phyloP scores from a whole-genome alignment of 2,113 vertebrate genomes.

The Eleginops maclovinus region DNA sequence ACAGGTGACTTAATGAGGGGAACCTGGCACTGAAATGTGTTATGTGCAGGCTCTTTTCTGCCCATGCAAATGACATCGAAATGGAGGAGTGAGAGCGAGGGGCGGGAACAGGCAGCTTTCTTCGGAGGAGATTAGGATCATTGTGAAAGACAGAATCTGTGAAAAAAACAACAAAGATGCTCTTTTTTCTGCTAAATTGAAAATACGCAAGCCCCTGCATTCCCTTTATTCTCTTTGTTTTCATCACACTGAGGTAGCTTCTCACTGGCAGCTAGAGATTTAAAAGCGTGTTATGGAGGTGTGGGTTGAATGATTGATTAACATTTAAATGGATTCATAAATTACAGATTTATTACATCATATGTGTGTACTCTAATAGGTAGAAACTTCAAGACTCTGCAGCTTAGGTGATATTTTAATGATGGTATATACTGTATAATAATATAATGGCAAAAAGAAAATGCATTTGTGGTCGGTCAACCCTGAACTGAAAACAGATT shows the following conservation, averaged over 20 bases:
- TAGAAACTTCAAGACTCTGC: constrained; percentile 35
- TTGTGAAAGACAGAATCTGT: constrained; percentile 53
- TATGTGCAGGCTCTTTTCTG: constrained; percentile 48
- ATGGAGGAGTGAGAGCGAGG: constrained; percentile 60
- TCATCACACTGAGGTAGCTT: constrained; percentile 39
- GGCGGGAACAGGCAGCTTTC: constrained; percentile 47
- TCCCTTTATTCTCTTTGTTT: constrained; percentile 55
- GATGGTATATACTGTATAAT: constrained; percentile 14
- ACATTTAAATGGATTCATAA: constrained; percentile 47
- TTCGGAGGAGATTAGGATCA: constrained; percentile 66
- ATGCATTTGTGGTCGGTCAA: constrained; percentile 65
- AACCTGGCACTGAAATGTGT: constrained; percentile 67
- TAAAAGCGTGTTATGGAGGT: constrained; percentile 45
- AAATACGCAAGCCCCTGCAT: constrained; percentile 38
- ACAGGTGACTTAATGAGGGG: constrained; percentile 79
- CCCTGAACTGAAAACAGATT: constrained; percentile 71
- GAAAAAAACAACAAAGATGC: neutral
- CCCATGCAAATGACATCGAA: constrained; percentile 71
- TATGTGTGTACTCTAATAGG: constrained; percentile 22
- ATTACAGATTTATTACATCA: constrained; percentile 54
- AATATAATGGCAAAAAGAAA: constrained; percentile 44
- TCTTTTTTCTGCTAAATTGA: constrained; percentile 50
- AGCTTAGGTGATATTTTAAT: constrained; percentile 43
- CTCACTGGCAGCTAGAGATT: constrained; percentile 41
- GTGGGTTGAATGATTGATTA: constrained; percentile 60